These are phyloP conservation scores for Dendronephthya gigantea DNA, from an alignment of 64 coral and sea anemone species.

Conservation along the genomic window DNA sequence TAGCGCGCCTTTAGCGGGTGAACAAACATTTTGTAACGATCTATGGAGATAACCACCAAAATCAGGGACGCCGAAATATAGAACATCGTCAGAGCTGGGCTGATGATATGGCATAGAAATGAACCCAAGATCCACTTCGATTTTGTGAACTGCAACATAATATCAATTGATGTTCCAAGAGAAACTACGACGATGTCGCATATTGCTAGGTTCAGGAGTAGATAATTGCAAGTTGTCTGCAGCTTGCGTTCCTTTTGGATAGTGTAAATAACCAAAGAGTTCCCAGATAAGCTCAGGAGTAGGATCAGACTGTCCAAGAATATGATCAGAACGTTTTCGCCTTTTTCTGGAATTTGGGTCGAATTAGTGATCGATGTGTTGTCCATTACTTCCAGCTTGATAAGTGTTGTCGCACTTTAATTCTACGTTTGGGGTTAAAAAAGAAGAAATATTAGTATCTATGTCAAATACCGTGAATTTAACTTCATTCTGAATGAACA, in stretches of 20 bases:
- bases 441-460: not conserved
- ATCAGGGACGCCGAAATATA: constrained; percentile 23
- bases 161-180: constrained; percentile 43
- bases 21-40: constrained; percentile 23
- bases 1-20: constrained; percentile 3
- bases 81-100: not conserved
- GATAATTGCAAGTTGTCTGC: constrained; percentile 28
- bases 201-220: constrained; percentile 46
- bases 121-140: constrained; percentile 32
- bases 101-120: constrained; percentile 27
- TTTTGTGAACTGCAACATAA: constrained; percentile 35
- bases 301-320: constrained; percentile 29
- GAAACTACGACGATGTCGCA: constrained; percentile 35
- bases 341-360: not conserved
- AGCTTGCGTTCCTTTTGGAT: constrained; percentile 26
- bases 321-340: not conserved
- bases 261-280: constrained; percentile 23
- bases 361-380: not conserved
- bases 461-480: too few species aligned
- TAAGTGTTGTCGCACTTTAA: not conserved
- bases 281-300: constrained; percentile 18
- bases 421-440: not conserved
- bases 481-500: too few species aligned
- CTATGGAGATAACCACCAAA: constrained; percentile 45
- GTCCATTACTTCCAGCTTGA: not conserved